A percentile compares a stretch with the other conserved stretches of the same genome.
Conservation (phyloP, 2,113 vertebrate genomes). For the Toxotes chatareus region DNA sequence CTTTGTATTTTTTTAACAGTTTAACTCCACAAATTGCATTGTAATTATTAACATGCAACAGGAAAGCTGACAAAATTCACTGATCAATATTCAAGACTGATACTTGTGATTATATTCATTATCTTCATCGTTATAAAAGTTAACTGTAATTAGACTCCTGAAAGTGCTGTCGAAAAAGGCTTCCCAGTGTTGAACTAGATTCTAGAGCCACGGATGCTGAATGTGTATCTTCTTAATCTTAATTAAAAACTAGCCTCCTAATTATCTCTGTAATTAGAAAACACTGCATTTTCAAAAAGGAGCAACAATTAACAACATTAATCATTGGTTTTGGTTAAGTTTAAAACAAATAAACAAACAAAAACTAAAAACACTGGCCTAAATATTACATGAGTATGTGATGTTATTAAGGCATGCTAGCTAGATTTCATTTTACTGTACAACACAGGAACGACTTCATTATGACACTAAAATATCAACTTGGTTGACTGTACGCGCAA, state of each 20-base stretch:
- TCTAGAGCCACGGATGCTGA: conserved; percentile 56
- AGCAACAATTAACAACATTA: conserved; percentile 26
- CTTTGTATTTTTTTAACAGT: not conserved
- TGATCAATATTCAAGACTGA: conserved; percentile 48
- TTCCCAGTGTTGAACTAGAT: conserved; percentile 35
- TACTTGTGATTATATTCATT: conserved; percentile 44
- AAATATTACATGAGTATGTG: not conserved
- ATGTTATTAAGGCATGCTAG: not conserved
- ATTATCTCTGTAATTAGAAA: conserved; percentile 75
- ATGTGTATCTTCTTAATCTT: conserved; percentile 63
- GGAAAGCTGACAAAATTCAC: conserved; percentile 31
- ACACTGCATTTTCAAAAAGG: conserved; percentile 42
- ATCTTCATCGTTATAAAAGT: conserved; percentile 55
- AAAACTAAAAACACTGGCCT: not conserved
- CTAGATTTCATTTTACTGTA: conserved; percentile 10
- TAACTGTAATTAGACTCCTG: conserved; percentile 47
- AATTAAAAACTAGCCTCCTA: conserved; percentile 70
- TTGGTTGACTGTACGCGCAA: not conserved
- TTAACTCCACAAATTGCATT: conserved; percentile 12
- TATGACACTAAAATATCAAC: not conserved
- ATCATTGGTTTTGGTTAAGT: conserved; percentile 24
- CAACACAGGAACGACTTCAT: not conserved
- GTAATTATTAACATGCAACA: conserved; percentile 9
- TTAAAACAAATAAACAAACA: not conserved
- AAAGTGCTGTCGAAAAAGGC: conserved; percentile 42